These are phyloP conservation scores for Triplophysa bombifrons DNA, from an alignment of 2,797 vertebrate genomes.

Conservation along the genomic window DNA sequence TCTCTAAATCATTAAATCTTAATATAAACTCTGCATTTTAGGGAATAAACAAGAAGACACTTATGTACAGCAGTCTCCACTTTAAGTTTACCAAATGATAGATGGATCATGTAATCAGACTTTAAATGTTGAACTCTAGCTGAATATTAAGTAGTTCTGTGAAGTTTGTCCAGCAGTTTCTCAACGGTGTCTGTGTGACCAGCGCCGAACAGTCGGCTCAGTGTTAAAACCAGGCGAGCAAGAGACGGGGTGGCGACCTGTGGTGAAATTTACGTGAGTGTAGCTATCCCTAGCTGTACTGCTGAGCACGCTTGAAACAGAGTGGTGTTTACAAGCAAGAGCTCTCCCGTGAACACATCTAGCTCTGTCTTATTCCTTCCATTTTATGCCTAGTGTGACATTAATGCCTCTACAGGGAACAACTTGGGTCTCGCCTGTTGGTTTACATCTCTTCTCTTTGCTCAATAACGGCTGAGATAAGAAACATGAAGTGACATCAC, in stretches of 20 bases:
- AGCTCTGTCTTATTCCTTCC: conserved; percentile 33
- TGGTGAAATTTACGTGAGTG: conserved; percentile 37
- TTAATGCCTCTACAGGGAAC: conserved; percentile 39
- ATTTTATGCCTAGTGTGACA: conserved; percentile 37
- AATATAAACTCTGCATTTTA: not conserved
- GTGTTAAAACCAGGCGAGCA: conserved; percentile 22
- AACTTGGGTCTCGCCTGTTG: conserved; percentile 6
- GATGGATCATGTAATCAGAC: conserved; percentile 4
- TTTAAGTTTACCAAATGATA: conserved; percentile 15
- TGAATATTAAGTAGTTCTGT: not conserved
- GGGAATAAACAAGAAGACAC: not conserved
- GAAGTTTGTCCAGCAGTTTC: conserved; percentile 33
- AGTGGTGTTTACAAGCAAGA: conserved; percentile 67
- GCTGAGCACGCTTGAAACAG: conserved; percentile 70
- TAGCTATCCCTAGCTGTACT: conserved; percentile 58
- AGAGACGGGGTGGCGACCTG: conserved; percentile 34
- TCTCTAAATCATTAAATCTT: not conserved
- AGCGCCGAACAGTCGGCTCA: conserved; percentile 33
- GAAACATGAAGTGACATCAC: not conserved
- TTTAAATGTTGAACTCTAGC: conserved; percentile 28
- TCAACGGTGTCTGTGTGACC: conserved; percentile 12
- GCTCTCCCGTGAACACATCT: conserved; percentile 39
- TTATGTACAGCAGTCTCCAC: not conserved
- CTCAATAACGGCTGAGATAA: not conserved
- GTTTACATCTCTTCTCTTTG: not conserved